Evolutionary conservation across 2,797 vertebrate genomes (phyloP).

Genomic region (Tamandua tetradactyla): DNA sequence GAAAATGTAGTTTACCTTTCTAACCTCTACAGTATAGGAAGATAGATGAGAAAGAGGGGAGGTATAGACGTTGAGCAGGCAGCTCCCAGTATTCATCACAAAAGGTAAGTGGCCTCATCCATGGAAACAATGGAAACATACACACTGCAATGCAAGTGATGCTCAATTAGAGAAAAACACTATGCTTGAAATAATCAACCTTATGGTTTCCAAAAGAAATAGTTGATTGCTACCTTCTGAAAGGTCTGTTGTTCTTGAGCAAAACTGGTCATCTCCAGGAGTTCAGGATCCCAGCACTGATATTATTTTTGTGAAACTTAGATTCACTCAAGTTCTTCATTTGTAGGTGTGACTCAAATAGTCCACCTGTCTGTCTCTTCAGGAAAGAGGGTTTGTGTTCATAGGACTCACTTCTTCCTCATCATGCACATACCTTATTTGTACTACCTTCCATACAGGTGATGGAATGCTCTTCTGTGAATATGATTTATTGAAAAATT

Average conservation of each 20-base stretch:
- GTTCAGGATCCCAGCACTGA: neutral
- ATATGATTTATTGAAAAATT: neutral
- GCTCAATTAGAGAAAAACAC: neutral
- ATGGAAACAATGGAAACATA: neutral
- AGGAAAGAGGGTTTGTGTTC: neutral
- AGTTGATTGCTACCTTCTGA: neutral
- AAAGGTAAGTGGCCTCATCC: neutral
- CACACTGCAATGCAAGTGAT: neutral
- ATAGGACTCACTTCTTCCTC: neutral
- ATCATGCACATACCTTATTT: neutral
- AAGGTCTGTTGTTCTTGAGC: neutral
- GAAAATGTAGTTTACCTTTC: neutral
- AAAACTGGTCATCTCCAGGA: neutral
- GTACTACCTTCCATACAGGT: neutral
- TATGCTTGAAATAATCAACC: neutral
- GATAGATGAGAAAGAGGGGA: neutral
- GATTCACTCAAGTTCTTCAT: neutral
- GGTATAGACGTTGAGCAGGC: neutral
- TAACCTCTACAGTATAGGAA: neutral
- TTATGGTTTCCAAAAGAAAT: neutral
- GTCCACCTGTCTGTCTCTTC: neutral
- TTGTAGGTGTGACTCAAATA: neutral
- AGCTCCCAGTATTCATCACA: neutral
- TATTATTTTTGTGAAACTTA: neutral
- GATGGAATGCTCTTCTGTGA: neutral